Base-by-base conservation (phyloP, 2,888 invertebrate species). In the Sinhomidia bicolor region DNA sequence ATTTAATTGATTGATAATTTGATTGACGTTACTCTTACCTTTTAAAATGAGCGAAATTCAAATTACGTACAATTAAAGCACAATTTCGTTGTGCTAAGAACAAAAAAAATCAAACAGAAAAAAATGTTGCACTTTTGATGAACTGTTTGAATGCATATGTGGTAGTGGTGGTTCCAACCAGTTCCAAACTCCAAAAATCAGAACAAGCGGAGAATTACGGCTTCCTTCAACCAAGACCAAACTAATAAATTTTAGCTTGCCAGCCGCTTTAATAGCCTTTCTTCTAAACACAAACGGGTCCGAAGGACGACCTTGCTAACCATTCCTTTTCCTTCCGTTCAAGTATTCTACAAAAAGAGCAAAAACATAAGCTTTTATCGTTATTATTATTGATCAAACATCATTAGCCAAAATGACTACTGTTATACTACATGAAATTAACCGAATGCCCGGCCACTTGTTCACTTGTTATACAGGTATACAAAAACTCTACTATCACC, bases 71-170 rank as follows among this genome's bases (percentile, higher is more conserved):
- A n/a, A n/a, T n/a, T n/a, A 68, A 14, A 68, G 71, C 71, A 71
- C 20, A 71, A 20, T 44, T 20, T 10, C 44, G 36, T 36, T 74
- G 74, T 74, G 44, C 74, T 74, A 74, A 47, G 51, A 74, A 47
- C 12, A 47, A 47, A 74, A 74, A 10, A 23, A 47, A 74, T 29
- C 74, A 74, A 74, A 74, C 26, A 51, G 74, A 74, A 74, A 74
- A 26, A 23, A 23, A 74, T 26, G 1, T 71, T 62, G 68, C 47
- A 44, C 44, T 74, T 51, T 14, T 26, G 44, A 44, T 74, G 1
- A 41, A n/a, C 47, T 47, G 29, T 26, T 51, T 74, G 47, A 47
- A 10, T 9, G 44, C 74, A 74, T 74, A 14, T 14, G 51, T 65
- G 47, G 10, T 23, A 23, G 9, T 41, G 6, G 41, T 41, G 41